A percentile compares a stretch with the other conserved stretches of the same genome.
Evolutionary conservation across 1,140 invertebrate genomes (phyloP).

Genomic region (Drosophila seguyi): DNA sequence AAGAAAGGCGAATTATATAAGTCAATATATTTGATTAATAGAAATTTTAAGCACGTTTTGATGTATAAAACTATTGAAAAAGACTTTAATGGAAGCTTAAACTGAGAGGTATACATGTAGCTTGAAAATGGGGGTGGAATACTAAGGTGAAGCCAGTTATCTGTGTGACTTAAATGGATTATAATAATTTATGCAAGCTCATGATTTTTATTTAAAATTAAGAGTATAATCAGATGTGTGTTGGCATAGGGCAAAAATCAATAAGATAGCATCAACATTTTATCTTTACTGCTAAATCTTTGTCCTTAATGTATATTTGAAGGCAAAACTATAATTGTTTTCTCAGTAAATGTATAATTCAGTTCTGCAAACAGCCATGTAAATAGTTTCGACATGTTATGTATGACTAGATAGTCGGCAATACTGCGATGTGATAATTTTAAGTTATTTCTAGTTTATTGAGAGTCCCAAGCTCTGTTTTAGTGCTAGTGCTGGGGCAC

Average conservation of each 20-base stretch:
- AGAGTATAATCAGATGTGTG: not conserved
- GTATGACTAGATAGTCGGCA: not conserved
- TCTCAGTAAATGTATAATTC: conserved; percentile 2
- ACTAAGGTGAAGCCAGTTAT: not conserved
- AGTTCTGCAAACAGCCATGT: conserved; percentile 11
- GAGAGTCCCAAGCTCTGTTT: conserved; percentile 11
- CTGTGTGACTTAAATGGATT: not conserved
- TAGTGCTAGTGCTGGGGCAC: conserved; percentile 72
- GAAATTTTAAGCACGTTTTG: not conserved
- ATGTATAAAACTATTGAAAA: not conserved
- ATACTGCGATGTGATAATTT: conserved; percentile 41
- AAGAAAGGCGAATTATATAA: not conserved
- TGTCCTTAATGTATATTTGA: not conserved
- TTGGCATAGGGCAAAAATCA: not conserved
- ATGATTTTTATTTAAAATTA: not conserved
- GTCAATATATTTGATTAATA: not conserved
- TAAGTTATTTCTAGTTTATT: not conserved
- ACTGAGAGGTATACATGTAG: not conserved
- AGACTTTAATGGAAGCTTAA: not conserved
- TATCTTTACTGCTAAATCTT: not conserved
- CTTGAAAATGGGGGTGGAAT: no score
- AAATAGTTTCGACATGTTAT: not conserved
- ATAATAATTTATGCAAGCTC: not conserved
- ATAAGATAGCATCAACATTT: not conserved
- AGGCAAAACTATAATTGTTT: not conserved